These are phyloP conservation scores for Megalurothrips usitatus DNA, from an alignment of 2,888 invertebrate genomes.

Conservation along the genomic window DNA sequence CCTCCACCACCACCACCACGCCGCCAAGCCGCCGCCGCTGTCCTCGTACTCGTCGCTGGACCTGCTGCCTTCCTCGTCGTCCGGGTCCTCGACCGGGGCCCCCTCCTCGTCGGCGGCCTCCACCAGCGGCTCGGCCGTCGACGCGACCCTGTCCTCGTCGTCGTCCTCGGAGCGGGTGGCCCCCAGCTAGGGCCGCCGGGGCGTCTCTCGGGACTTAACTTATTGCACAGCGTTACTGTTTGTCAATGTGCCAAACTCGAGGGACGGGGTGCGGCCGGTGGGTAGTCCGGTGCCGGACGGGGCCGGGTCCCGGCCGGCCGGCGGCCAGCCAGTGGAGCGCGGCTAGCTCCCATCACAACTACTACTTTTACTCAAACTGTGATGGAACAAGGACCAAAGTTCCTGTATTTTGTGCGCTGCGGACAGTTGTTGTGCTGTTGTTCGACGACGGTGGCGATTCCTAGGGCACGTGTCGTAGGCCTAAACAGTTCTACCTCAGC, in stretches of 20 bases:
- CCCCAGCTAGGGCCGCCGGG: not conserved
- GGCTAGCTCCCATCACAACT: too few species aligned
- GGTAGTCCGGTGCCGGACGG: too few species aligned
- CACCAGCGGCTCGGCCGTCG: not conserved
- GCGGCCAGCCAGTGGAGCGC: too few species aligned
- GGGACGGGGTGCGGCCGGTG: too few species aligned
- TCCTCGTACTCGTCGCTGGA: slow-evolving; percentile 39
- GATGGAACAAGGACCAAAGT: slow-evolving; percentile 16
- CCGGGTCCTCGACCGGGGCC: not conserved
- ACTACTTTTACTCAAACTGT: not conserved
- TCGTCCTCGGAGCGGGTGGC: slow-evolving; percentile 6
- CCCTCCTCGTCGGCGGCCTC: slow-evolving; percentile 8
- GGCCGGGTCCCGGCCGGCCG: too few species aligned
- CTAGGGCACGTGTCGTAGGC: not conserved
- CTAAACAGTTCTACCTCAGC: too few species aligned
- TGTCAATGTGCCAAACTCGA: too few species aligned
- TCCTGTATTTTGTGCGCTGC: not conserved
- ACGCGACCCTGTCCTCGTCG: not conserved
- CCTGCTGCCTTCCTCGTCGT: slow-evolving; percentile 37
- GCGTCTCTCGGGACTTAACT: not conserved
- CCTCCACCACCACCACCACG: slow-evolving; percentile 30
- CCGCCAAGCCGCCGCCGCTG: slow-evolving; percentile 32
- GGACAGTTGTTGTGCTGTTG: not conserved
- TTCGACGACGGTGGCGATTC: not conserved
- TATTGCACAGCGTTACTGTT: not conserved